Percentiles rank a stretch among this genome's conserved stretches.
phyloP scores from a whole-genome alignment of 2,888 invertebrate genomes.

The Hypomecis atomaria region DNA sequence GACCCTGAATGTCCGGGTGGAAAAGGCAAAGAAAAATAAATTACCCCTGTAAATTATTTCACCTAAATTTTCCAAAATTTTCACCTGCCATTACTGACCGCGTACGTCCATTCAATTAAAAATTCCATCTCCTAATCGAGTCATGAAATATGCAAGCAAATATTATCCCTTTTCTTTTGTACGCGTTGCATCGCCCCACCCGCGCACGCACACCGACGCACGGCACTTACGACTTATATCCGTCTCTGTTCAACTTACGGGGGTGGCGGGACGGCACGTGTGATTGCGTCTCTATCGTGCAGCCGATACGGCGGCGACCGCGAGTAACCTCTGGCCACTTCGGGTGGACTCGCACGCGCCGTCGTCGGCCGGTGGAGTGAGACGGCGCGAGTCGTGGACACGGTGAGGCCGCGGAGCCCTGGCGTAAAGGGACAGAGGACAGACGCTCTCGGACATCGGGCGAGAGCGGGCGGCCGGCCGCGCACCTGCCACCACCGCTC shows the following conservation, averaged over 20 bases:
- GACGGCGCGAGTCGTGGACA: constrained; percentile 79
- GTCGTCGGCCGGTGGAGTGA: constrained; percentile 80
- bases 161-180: constrained; percentile 85
- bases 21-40: background rate
- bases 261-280: constrained; percentile 53
- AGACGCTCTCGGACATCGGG: constrained; percentile 85
- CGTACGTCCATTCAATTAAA: constrained; percentile 81
- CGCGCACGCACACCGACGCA: constrained; percentile 84
- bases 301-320: constrained; percentile 81
- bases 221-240: constrained; percentile 75
- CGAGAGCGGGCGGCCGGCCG: constrained; percentile 84
- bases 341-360: constrained; percentile 83
- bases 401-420: constrained; percentile 80
- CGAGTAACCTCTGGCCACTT: constrained; percentile 85
- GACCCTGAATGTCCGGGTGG: background rate
- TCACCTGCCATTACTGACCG: constrained; percentile 62
- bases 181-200: constrained; percentile 84
- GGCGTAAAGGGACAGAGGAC: constrained; percentile 84
- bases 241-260: constrained; percentile 67
- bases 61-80: background rate
- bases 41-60: background rate
- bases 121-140: constrained; percentile 85
- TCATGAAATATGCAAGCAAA: constrained; percentile 85
- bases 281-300: constrained; percentile 71
- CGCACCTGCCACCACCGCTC: constrained; percentile 77